Evolutionary conservation across 2,888 invertebrate genomes (phyloP).

Genomic region (Parascotia fuliginaria): DNA sequence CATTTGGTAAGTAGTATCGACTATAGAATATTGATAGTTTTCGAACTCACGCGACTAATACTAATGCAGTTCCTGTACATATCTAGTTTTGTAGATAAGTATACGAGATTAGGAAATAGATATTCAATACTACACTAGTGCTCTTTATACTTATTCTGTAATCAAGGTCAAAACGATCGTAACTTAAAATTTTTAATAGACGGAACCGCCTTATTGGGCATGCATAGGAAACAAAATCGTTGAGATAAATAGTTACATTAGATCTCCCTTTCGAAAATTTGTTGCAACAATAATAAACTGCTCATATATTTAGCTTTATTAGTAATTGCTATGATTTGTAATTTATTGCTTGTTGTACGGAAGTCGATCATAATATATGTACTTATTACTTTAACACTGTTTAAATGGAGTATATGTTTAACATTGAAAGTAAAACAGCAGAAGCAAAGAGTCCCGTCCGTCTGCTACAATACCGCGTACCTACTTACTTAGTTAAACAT

Average conservation of each 20-base stretch:
- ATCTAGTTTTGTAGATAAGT: background rate
- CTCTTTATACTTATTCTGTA: background rate
- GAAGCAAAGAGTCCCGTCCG: too few species aligned
- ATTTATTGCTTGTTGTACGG: background rate
- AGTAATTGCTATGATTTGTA: too few species aligned
- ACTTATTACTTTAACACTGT: background rate
- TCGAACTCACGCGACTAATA: constrained; percentile 18
- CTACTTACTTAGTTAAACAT: too few species aligned
- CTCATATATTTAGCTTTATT: too few species aligned
- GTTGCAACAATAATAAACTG: too few species aligned
- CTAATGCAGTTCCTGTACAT: constrained; percentile 27
- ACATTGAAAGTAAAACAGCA: background rate
- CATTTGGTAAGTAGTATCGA: constrained; percentile 16
- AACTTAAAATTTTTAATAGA: background rate
- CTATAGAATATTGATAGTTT: constrained; percentile 27
- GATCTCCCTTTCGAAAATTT: too few species aligned
- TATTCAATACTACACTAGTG: background rate
- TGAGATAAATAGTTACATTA: background rate
- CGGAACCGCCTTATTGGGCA: constrained; percentile 1
- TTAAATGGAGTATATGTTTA: background rate
- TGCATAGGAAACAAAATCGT: background rate
- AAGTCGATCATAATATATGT: too few species aligned
- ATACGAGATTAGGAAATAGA: constrained; percentile 4
- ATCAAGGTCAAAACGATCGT: background rate
- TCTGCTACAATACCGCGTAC: too few species aligned